phyloP scores from a whole-genome alignment of 2,113 vertebrate genomes.

The Cyanistes caeruleus region DNA sequence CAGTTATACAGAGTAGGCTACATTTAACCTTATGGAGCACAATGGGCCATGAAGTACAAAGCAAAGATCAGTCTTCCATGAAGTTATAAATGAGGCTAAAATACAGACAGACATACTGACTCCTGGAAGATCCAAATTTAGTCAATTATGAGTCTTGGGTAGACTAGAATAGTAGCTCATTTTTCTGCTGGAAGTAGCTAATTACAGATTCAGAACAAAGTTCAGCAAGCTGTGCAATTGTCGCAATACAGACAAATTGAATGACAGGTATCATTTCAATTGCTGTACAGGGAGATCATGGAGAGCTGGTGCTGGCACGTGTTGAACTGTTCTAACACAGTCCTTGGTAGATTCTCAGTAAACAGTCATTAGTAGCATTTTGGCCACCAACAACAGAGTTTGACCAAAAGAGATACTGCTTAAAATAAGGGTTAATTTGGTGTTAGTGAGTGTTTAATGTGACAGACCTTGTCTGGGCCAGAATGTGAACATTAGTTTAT shows the following conservation, averaged over 20 bases:
- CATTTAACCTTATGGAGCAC: slow-evolving; percentile 26
- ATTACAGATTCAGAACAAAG: slow-evolving; percentile 37
- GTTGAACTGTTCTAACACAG: neutral
- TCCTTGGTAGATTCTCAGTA: neutral
- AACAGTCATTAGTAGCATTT: neutral
- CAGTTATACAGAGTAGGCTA: neutral
- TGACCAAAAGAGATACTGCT: neutral
- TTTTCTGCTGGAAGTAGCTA: slow-evolving; percentile 36
- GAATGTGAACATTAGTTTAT: neutral
- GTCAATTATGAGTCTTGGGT: neutral
- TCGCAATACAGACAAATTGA: slow-evolving; percentile 38
- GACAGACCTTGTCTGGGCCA: neutral
- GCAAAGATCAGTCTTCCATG: slow-evolving; percentile 21
- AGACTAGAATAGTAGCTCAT: slow-evolving; percentile 45
- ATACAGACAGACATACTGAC: slow-evolving; percentile 44
- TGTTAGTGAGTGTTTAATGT: neutral
- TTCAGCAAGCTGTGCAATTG: slow-evolving; percentile 41
- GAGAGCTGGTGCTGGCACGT: neutral
- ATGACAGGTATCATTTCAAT: slow-evolving; percentile 8
- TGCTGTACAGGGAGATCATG: neutral
- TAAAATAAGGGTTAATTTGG: neutral
- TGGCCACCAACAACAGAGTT: neutral
- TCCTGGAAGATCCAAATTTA: slow-evolving; percentile 48
- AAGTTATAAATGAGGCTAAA: slow-evolving; percentile 17
- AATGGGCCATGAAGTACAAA: slow-evolving; percentile 58